Base-by-base conservation (phyloP, 2,797 vertebrate species). In the Acipenser oxyrinchus region DNA sequence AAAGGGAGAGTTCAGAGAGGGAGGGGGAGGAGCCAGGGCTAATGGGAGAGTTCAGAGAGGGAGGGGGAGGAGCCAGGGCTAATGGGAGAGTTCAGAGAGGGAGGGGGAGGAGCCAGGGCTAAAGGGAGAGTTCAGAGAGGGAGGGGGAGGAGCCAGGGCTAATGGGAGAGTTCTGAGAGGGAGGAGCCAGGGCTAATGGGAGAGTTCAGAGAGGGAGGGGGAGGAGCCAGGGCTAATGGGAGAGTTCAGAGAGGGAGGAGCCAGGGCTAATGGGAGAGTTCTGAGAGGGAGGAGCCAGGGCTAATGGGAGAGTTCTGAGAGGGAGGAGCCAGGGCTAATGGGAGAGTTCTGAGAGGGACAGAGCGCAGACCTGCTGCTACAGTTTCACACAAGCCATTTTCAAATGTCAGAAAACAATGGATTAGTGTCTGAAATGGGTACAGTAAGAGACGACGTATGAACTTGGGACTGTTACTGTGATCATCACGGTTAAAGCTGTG, bases 301-400 rank as follows among this genome's bases (percentile, higher is more conserved):
- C 23, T 37, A 37, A 37, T 37, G 23, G 49, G 64, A 66, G 3
- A 11, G 23, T 37, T 37, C 23, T 37, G 64, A 7, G 13, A 18
- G 51, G 1, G 75, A 70, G 68, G 74, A 83, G 79, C 72, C 49
- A 70, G 88, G 84, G 86, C 78, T 63, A 4, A 37, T 37, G 23
- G 23, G 23, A 37, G 23, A 1, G 23, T 37, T 37, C 23, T 0
- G 23, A 37, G 23, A 37, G 23, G 23, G 23, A 2, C 23, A 2
- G 23, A 18, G 23, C 2, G 23, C 23, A 37, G 23, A 37, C 23
- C 23, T 37, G 23, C 23, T 37, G 23, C 23, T 37, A 37, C 2
- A 37, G 23, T 37, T 37, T 37, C 23, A 37, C 23, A 37, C 23
- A 37, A 37, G 23, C 23, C 0, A 2, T 37, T 37, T 37, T 37